phyloP scores from a whole-genome alignment of 2,888 invertebrate genomes.

The Hypolimnas misippus region DNA sequence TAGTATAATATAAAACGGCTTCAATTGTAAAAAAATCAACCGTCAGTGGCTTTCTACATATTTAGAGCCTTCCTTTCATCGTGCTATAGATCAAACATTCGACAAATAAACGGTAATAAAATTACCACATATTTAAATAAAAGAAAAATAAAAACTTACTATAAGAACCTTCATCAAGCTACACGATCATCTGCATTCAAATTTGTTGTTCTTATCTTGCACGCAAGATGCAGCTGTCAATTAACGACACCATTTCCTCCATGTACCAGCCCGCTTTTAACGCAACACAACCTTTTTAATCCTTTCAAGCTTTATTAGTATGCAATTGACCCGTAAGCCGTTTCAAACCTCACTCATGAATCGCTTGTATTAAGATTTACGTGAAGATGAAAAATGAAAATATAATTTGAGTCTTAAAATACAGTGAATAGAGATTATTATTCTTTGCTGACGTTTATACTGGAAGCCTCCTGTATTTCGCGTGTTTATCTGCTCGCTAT shows the following conservation, averaged over 20 bases:
- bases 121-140: background rate
- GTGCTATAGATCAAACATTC: too few species aligned
- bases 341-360: conserved; percentile 12
- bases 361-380: conserved; percentile 9
- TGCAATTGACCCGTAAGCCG: conserved; percentile 24
- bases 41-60: too few species aligned
- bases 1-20: too few species aligned
- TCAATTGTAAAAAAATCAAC: too few species aligned
- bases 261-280: conserved; percentile 29
- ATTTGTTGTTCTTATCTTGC: conserved; percentile 37
- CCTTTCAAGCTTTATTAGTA: conserved; percentile 30
- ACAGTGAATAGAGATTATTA: background rate
- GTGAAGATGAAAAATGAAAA: conserved; percentile 6
- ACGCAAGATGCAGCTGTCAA: conserved; percentile 39
- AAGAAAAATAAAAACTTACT: background rate
- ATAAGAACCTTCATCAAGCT: background rate
- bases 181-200: conserved; percentile 28
- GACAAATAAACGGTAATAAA: background rate
- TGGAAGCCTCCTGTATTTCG: conserved; percentile 10
- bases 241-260: conserved; percentile 33
- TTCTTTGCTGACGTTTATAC: conserved; percentile 9
- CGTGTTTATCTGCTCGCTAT: conserved; percentile 28
- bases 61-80: too few species aligned
- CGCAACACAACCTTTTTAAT: conserved; percentile 26
- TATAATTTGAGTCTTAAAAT: background rate